Conservation (phyloP, 2,888 invertebrate genomes). For the Dynastes grantii region DNA sequence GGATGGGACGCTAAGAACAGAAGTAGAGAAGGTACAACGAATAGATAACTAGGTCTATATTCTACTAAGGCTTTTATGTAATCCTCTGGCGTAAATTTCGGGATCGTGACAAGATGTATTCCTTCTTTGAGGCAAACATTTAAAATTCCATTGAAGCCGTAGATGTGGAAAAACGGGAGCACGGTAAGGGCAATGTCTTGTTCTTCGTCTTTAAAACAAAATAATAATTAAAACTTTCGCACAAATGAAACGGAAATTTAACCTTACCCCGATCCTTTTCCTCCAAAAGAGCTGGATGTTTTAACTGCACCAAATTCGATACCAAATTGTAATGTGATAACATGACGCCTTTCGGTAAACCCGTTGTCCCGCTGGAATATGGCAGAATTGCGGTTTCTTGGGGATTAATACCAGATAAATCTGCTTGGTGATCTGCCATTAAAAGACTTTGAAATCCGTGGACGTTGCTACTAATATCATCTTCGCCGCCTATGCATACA, state of each 20-base stretch:
- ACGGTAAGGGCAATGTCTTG: constrained; percentile 74
- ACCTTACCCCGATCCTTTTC: constrained; percentile 59
- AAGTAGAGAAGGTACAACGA: constrained; percentile 85
- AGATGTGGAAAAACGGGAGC: constrained; percentile 87
- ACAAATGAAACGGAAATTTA: neutral
- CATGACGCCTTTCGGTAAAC: constrained; percentile 87
- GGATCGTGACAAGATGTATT: constrained; percentile 78
- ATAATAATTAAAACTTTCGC: constrained; percentile 35
- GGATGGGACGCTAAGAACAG: constrained; percentile 84
- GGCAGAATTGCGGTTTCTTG: constrained; percentile 75
- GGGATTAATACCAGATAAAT: constrained; percentile 70
- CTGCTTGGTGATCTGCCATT: constrained; percentile 65
- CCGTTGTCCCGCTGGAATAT: constrained; percentile 85
- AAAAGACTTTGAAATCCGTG: constrained; percentile 68
- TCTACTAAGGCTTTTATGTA: constrained; percentile 78
- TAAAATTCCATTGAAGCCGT: constrained; percentile 81
- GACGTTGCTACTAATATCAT: constrained; percentile 70
- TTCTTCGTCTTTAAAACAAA: constrained; percentile 46
- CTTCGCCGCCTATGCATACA: constrained; percentile 77
- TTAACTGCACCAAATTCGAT: constrained; percentile 67
- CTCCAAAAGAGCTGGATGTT: constrained; percentile 63
- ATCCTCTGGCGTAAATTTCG: constrained; percentile 82
- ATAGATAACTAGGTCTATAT: constrained; percentile 77
- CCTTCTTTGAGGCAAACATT: constrained; percentile 76
- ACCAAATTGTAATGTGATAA: constrained; percentile 80